Evolutionary conservation across 2,888 invertebrate species (phyloP), one percentile per base, ranked within the genome.

Genomic region (Drosophila falleni): DNA sequence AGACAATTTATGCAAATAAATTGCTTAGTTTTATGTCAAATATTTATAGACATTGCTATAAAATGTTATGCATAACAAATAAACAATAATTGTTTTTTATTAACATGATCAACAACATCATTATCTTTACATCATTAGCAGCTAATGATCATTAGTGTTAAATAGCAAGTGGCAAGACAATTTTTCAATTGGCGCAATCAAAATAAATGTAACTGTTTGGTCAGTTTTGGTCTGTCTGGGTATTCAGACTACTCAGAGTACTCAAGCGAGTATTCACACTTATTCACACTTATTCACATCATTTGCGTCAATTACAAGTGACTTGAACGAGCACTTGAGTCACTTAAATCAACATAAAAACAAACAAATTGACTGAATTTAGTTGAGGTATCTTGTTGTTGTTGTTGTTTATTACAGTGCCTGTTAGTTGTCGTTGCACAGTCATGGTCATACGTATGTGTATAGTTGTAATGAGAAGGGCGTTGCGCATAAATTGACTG

Each of bases 301-400:
- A 68, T 68, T 78, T 76, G 77, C 65, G 41, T 74, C 87, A 82
- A 84, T 81, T 80, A 74, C 46, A 49, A 49, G 51, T 33, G 53
- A 56, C 59, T 72, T 67, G 62, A 81, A 78, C 71, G 69, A 69
- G 68, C 82, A 78, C 88, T 88, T 85, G 74, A 77, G 70, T 63
- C 78, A 74, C 59, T 63, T 80, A 76, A 76, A 71, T 71, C 74
- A 61, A 49, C 67, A 71, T 80, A 64, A 75, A 71, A 41, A 41
- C 71, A 71, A 64, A 60, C 74, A 66, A 81, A 74, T 80, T 73
- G 65, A 66, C 50, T 53, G 65, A 63, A 66, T 76, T 59, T 50
- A 71, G 69, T 44, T 56, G 11, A 11, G 47, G 39, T 55, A 44
- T 15, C 10, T 56, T 19, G 33, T 59, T 53, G 39, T 42, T 46